Conservation (phyloP, 2,888 invertebrate species). For the Euspilapteryx auroguttella region DNA sequence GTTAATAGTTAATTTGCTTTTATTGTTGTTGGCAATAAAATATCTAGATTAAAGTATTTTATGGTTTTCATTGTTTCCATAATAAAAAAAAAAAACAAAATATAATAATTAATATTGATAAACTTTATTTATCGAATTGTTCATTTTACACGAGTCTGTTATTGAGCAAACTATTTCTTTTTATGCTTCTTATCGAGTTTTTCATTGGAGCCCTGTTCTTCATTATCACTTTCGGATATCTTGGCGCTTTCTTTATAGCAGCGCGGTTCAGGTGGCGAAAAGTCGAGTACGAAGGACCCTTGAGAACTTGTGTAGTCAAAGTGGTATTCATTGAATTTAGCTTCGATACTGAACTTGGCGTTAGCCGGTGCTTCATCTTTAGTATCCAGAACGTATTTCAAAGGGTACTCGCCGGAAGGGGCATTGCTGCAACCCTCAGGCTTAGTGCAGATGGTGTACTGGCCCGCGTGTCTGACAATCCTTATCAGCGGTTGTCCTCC, state of each 20-base stretch:
- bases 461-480: slow-evolving; percentile 33
- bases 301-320: slow-evolving; percentile 48
- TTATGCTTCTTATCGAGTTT: no score
- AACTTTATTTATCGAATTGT: slow-evolving; percentile 19
- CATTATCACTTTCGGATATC: no score
- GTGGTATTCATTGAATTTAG: slow-evolving; percentile 43
- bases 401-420: slow-evolving; percentile 38
- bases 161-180: no score
- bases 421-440: slow-evolving; percentile 36
- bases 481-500: slow-evolving; percentile 29
- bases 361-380: slow-evolving; percentile 9
- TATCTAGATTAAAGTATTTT: no score
- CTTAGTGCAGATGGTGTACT: slow-evolving; percentile 40
- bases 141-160: no score
- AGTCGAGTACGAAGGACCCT: slow-evolving; percentile 41
- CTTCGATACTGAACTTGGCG: slow-evolving; percentile 37
- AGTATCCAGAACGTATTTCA: slow-evolving; percentile 42
- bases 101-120: no score
- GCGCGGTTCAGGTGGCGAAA: slow-evolving; percentile 24
- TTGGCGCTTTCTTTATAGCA: no score
- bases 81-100: no score
- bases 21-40: slow-evolving; percentile 20
- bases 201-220: no score
- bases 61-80: no score
- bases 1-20: slow-evolving; percentile 15